phyloP scores from a whole-genome alignment of 1,140 invertebrate genomes.

The Parasteatoda tepidariorum region DNA sequence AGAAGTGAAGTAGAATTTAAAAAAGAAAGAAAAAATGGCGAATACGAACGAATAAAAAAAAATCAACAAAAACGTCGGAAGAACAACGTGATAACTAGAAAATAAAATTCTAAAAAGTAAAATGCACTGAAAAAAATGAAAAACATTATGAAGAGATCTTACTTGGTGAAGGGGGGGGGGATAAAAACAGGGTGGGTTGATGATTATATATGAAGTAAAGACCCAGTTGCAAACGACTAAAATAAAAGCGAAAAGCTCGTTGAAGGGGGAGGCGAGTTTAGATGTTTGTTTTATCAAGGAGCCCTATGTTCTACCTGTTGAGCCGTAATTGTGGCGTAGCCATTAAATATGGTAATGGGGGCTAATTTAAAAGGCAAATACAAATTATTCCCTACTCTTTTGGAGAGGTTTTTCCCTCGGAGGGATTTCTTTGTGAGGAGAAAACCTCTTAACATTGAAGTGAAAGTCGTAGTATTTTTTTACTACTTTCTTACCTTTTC shows the following conservation, averaged over 20 bases:
- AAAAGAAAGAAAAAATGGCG: not conserved
- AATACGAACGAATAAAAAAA: not conserved
- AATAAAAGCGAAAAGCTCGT: not conserved
- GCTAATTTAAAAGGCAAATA: conserved; percentile 61
- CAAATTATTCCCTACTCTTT: conserved; percentile 59
- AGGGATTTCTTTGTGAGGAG: conserved; percentile 52
- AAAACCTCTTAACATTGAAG: conserved; percentile 59
- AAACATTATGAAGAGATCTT: conserved; percentile 28
- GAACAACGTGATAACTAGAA: conserved; percentile 57
- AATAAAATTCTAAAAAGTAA: conserved; percentile 53
- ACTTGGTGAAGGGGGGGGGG: not conserved
- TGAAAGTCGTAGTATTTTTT: conserved; percentile 50
- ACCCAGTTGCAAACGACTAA: conserved; percentile 45
- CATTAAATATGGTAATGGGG: conserved; percentile 60
- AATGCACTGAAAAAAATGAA: not conserved
- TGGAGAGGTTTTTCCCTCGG: conserved; percentile 48
- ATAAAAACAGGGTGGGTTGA: conserved; percentile 2
- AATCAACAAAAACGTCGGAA: conserved; percentile 44
- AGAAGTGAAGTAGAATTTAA: not conserved
- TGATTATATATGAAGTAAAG: conserved; percentile 53
- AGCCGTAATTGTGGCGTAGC: conserved; percentile 58
- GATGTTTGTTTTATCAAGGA: conserved; percentile 60
- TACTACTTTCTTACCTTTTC: conserved; percentile 40
- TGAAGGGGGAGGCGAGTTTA: not conserved
- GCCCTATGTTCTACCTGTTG: conserved; percentile 55